Percentiles rank a stretch among this genome's conserved stretches.
Conservation (phyloP, 2,888 invertebrate species). For the Scrobipalpa costella region DNA sequence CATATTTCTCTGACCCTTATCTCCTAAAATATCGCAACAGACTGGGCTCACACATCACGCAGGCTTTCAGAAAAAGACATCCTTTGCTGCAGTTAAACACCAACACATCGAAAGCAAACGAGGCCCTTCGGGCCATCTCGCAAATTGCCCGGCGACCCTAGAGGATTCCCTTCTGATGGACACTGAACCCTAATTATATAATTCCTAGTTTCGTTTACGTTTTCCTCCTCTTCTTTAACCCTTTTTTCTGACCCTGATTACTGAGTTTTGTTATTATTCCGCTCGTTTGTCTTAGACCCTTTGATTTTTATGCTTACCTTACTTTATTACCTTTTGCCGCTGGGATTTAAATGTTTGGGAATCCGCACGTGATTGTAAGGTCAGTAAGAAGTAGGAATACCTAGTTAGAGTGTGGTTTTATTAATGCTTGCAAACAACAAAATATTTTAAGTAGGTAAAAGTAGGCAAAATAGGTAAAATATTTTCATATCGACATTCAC, state of each 20-base stretch:
- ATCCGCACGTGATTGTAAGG: not conserved
- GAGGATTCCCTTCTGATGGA: constrained; percentile 59
- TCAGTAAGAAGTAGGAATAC: not conserved
- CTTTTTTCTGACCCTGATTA: constrained; percentile 36
- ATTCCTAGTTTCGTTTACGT: constrained; percentile 46
- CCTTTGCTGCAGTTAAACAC: constrained; percentile 19
- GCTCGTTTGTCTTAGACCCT: constrained; percentile 19
- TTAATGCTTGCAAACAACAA: too few relatives aligned
- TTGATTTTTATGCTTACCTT: constrained; percentile 10
- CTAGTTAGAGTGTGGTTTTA: too few relatives aligned
- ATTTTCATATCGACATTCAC: too few relatives aligned
- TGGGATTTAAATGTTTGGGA: not conserved
- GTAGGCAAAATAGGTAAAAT: too few relatives aligned
- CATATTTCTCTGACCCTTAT: too few relatives aligned
- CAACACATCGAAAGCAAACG: constrained; percentile 28
- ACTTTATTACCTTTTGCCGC: not conserved
- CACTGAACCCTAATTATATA: constrained; percentile 57
- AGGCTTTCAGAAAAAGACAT: constrained; percentile 13
- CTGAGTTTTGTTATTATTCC: constrained; percentile 34
- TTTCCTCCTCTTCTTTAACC: constrained; percentile 32
- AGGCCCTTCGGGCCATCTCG: constrained; percentile 37
- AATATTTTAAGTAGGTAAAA: too few relatives aligned
- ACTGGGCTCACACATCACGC: not conserved
- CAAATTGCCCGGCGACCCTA: constrained; percentile 43
- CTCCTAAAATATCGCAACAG: too few relatives aligned